phyloP scores from a whole-genome alignment of 2,888 invertebrate genomes.

The Dryococelus australis region DNA sequence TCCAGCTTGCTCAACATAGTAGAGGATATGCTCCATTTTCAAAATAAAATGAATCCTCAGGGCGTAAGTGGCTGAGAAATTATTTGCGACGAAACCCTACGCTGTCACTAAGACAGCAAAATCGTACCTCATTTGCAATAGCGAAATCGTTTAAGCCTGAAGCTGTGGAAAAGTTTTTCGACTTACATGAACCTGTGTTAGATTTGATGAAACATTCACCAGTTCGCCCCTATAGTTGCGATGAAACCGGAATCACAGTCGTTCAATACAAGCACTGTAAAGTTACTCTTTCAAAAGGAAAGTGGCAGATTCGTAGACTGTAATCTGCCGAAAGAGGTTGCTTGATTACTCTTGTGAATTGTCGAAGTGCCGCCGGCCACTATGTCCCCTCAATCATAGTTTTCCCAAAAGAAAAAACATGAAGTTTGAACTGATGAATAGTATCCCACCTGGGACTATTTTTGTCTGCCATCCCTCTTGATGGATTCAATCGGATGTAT shows the following conservation, averaged over 20 bases:
- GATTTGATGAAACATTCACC: neutral
- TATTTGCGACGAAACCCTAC: neutral
- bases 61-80: neutral
- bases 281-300: neutral
- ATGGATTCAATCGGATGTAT: neutral
- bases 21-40: neutral
- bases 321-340: neutral
- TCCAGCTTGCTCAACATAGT: neutral
- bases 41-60: neutral
- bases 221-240: neutral
- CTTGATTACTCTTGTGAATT: neutral
- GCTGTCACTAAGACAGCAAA: neutral
- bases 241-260: neutral
- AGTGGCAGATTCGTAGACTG: neutral
- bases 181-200: neutral
- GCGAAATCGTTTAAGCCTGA: neutral
- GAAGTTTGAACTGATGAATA: neutral
- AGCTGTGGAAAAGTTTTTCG: neutral
- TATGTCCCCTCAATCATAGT: neutral
- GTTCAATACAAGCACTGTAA: slow-evolving; percentile 18
- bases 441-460: neutral
- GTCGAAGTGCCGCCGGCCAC: neutral
- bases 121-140: neutral
- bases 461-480: too few species aligned
- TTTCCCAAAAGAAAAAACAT: neutral